phyloP scores from a whole-genome alignment of 92 coral and sea anemone genomes.

The Pocillopora grandis region DNA sequence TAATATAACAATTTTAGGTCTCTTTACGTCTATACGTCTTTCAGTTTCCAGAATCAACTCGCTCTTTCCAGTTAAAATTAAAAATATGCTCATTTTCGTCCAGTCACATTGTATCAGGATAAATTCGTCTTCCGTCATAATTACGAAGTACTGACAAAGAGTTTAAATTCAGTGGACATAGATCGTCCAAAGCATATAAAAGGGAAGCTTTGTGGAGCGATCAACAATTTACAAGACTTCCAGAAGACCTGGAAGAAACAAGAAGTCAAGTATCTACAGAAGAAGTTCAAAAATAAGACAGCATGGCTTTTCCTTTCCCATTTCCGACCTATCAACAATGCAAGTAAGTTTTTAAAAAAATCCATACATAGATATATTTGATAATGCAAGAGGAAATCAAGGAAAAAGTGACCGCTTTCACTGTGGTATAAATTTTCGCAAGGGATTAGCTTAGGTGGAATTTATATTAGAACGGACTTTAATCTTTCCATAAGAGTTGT shows the following conservation, averaged over 20 bases:
- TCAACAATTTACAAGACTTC: background rate
- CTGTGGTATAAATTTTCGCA: too few species aligned
- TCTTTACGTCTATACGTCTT: too few species aligned
- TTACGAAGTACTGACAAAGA: constrained; percentile 23
- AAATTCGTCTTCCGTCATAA: background rate
- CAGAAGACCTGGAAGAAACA: background rate
- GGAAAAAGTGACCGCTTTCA: background rate
- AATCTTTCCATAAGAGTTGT: too few species aligned
- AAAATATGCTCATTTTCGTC: background rate
- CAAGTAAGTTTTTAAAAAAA: constrained; percentile 6
- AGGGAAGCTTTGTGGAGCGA: background rate
- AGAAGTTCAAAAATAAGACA: background rate
- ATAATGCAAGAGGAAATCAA: too few species aligned
- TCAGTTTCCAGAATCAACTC: background rate
- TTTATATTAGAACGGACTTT: too few species aligned
- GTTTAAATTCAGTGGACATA: constrained; percentile 18
- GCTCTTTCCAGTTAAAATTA: background rate
- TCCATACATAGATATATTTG: too few species aligned
- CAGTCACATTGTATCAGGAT: constrained; percentile 17
- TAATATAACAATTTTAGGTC: constrained; percentile 9
- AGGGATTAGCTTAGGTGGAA: too few species aligned
- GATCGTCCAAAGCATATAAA: constrained; percentile 13
- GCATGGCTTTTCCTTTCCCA: constrained; percentile 23
- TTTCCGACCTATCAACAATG: constrained; percentile 14
- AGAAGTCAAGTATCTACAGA: constrained; percentile 4